A percentile compares a stretch with the other conserved stretches of the same genome.
Evolutionary conservation across 1,140 invertebrate species (phyloP).

Genomic region (Rhagoletis zephyria): DNA sequence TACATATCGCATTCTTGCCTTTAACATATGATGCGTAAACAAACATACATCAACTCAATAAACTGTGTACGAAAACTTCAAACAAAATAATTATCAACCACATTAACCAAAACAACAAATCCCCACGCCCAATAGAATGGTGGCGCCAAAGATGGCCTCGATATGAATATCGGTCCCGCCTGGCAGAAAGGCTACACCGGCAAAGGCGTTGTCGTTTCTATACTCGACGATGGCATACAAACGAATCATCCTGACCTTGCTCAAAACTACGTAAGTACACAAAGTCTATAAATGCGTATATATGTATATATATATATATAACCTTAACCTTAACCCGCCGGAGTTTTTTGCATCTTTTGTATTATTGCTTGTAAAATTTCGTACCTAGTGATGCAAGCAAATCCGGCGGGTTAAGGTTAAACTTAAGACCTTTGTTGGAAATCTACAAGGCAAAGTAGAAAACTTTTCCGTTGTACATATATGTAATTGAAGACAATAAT

Average conservation of each 20-base stretch:
- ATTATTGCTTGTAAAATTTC: no score
- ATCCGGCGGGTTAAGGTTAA: neutral
- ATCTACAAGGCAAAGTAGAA: neutral
- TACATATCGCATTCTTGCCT: neutral
- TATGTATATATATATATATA: no score
- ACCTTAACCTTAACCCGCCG: no score
- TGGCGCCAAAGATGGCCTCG: conserved; percentile 90
- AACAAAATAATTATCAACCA: neutral
- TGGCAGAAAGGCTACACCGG: conserved; percentile 97
- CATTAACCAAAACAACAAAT: conserved; percentile 40
- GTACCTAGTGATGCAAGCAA: no score
- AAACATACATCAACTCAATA: neutral
- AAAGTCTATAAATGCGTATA: neutral
- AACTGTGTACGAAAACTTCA: conserved; percentile 21
- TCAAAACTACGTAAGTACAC: conserved; percentile 88
- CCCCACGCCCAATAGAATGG: conserved; percentile 79
- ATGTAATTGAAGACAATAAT: conserved; percentile 34
- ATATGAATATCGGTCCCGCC: conserved; percentile 95
- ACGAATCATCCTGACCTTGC: conserved; percentile 94
- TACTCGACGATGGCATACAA: conserved; percentile 96
- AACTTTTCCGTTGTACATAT: neutral
- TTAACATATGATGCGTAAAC: neutral
- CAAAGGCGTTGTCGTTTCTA: conserved; percentile 95
- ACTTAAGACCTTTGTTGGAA: neutral
- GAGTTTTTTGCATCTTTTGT: no score